A percentile compares a stretch with the other conserved stretches of the same genome.
Evolutionary conservation across 2,113 vertebrate genomes (phyloP).

Genomic region (Ondatra zibethicus): DNA sequence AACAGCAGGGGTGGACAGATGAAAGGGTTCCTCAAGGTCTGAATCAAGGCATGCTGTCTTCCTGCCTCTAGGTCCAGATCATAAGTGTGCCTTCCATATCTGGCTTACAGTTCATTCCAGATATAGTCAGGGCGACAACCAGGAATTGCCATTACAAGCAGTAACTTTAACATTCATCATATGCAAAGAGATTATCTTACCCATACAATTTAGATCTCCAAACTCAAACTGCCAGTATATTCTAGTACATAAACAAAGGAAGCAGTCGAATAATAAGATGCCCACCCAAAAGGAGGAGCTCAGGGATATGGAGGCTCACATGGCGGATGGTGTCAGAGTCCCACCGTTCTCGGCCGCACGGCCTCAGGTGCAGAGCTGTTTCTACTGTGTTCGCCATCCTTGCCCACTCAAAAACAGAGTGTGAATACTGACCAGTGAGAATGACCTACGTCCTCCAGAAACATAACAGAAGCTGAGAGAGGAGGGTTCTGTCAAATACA

Average conservation of each 20-base stretch:
- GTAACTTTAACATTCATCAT: not conserved
- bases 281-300: not conserved
- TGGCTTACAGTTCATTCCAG: not conserved
- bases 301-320: not conserved
- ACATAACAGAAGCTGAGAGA: constrained; percentile 33
- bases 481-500: not conserved
- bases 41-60: too few relatives aligned
- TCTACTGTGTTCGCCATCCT: not conserved
- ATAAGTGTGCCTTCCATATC: too few relatives aligned
- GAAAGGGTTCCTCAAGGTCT: too few relatives aligned
- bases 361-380: not conserved
- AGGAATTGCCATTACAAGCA: not conserved
- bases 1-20: too few relatives aligned
- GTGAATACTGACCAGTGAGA: not conserved
- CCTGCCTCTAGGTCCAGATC: too few relatives aligned
- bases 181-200: not conserved
- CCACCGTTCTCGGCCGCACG: not conserved
- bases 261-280: constrained; percentile 7
- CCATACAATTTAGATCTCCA: constrained; percentile 28
- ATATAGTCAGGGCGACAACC: not conserved
- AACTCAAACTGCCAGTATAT: not conserved
- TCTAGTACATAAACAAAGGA: constrained; percentile 8
- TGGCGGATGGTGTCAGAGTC: not conserved
- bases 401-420: not conserved
- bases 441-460: not conserved